A percentile compares a stretch with the other conserved stretches of the same genome.
Conservation (phyloP, 1,140 invertebrate species). For the Galleria mellonella region DNA sequence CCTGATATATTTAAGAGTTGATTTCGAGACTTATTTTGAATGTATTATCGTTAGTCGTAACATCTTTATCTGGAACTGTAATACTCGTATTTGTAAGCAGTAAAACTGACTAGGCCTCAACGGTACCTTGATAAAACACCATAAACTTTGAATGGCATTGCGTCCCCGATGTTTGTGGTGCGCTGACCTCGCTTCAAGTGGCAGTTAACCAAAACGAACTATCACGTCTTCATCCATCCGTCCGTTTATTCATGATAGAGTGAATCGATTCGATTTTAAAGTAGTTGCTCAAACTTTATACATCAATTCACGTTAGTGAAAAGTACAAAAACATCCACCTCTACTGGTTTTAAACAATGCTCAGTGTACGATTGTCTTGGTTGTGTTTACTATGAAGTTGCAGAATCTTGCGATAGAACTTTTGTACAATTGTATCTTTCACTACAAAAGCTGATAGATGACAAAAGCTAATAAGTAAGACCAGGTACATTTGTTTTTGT, state of each 20-base stretch:
- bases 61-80: constrained; percentile 26
- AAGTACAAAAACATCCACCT: too few species aligned
- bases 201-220: constrained; percentile 39
- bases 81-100: constrained; percentile 17
- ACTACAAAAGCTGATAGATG: too few species aligned
- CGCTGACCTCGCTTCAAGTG: constrained; percentile 41
- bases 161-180: constrained; percentile 36
- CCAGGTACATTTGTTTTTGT: too few species aligned
- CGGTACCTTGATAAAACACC: constrained; percentile 52
- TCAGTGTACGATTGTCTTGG: too few species aligned
- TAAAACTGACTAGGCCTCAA: constrained; percentile 40
- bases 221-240: constrained; percentile 24
- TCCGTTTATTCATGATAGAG: constrained; percentile 6
- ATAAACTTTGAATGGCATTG: constrained; percentile 42
- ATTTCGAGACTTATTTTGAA: constrained; percentile 1
- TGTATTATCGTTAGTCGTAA: constrained; percentile 6
- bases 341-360: too few species aligned
- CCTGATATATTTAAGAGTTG: not conserved
- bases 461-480: too few species aligned
- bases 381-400: too few species aligned
- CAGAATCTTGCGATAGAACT: too few species aligned
- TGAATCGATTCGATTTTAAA: too few species aligned
- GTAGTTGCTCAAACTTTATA: too few species aligned
- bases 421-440: too few species aligned
- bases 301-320: too few species aligned